phyloP scores from a whole-genome alignment of 2,113 vertebrate genomes.

The Hippocampus guttulatus region DNA sequence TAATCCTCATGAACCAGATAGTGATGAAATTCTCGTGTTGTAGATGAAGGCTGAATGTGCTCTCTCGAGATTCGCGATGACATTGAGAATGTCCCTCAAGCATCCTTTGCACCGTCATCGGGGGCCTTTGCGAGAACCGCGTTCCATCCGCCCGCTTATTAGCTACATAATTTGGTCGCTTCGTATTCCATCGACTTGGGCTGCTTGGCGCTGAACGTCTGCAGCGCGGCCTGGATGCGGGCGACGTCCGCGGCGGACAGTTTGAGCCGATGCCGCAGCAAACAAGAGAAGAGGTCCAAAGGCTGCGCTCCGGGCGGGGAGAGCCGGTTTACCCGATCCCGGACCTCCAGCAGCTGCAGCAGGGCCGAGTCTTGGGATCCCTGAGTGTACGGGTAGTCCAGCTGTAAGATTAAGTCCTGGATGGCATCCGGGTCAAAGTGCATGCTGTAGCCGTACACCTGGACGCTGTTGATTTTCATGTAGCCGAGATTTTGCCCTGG shows the following conservation, averaged over 20 bases:
- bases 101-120: conserved; percentile 35
- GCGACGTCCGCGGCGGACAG: conserved; percentile 75
- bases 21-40: conserved; percentile 54
- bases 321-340: conserved; percentile 77
- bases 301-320: conserved; percentile 75
- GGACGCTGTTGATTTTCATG: conserved; percentile 81
- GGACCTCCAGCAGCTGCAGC: conserved; percentile 78
- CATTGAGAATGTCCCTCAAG: conserved; percentile 51
- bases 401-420: conserved; percentile 78
- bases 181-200: conserved; percentile 77
- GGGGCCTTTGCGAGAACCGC: conserved; percentile 38
- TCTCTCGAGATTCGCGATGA: conserved; percentile 42
- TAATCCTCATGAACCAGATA: conserved; percentile 11
- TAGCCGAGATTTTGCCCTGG: conserved; percentile 73
- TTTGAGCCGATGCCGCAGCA: conserved; percentile 77
- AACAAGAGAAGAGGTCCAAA: conserved; percentile 77
- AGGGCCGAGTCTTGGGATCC: conserved; percentile 78
- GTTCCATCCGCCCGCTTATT: conserved; percentile 61
- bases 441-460: conserved; percentile 80
- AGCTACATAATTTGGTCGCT: conserved; percentile 81
- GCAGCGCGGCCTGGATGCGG: conserved; percentile 75
- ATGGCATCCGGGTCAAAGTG: conserved; percentile 81
- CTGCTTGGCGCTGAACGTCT: conserved; percentile 77
- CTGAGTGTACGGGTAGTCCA: conserved; percentile 80
- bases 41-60: conserved; percentile 58